Base-by-base conservation (phyloP, 2,797 vertebrate genomes). In the Epinephelus awoara region DNA sequence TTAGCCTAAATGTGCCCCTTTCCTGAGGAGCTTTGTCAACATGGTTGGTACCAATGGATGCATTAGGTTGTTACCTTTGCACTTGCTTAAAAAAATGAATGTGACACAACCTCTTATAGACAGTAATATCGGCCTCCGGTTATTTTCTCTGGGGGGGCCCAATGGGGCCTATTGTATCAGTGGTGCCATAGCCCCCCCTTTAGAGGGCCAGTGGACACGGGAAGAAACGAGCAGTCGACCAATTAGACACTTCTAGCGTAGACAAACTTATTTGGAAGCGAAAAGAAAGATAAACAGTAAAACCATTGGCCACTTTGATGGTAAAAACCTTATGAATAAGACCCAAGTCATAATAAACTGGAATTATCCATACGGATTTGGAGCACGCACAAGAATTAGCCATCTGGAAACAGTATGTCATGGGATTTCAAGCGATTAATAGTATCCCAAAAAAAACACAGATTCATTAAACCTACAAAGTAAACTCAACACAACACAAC, bases 291-390 rank as follows among this genome's bases (percentile, higher is more conserved):
- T 17, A 34, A 64, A 38, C 29, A 10, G 40, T 42, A 2, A 27
- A 47, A 38, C 46, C n/a, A 9, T 55, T n/a, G 3, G 5, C 44
- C 29, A 7, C n/a, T 64, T 63, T 70, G 8, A 51, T 23, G 29
- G 29, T 14, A 57, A 63, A 69, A 57, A 27, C 6, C 25, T 23
- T 42, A 44, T 56, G n/a, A 34, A 44, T 17, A 42, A 50, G 25
- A 14, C 18, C 27, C 13, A 44, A 51, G n/a, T 72, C 17, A 55
- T 49, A 42, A 79, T 73, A 40, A 73, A 44, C 4, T 12, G 10
- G 18, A 51, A 34, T 57, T 57, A 73, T 54, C 12, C 47, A 40
- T 25, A 54, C 18, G 21, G 15, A 75, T 72, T 67, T 6, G 5
- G 13, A 74, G 34, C 29, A 14, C 27, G 42, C 9, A 17, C 1